phyloP scores from a whole-genome alignment of 2,888 invertebrate genomes.

The Macrosoma leucophasiata region DNA sequence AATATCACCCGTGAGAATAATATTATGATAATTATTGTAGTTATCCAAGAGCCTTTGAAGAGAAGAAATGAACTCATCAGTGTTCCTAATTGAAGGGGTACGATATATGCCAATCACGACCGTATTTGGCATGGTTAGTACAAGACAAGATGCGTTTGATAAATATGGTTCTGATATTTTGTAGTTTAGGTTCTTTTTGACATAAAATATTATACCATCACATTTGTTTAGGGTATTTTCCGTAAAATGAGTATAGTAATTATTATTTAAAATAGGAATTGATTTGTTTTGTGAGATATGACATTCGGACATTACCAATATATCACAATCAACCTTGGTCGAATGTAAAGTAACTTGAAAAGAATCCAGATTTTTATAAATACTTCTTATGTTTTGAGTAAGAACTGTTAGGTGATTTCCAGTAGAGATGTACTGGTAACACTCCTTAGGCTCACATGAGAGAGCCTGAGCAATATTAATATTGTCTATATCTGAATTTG shows the following conservation, averaged over 20 bases:
- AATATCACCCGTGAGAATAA: constrained; percentile 27
- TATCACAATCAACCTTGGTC: constrained; percentile 3
- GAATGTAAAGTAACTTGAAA: not conserved
- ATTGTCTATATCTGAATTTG: constrained; percentile 1
- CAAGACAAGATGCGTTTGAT: constrained; percentile 8
- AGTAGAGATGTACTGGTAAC: not conserved
- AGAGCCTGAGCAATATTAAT: constrained; percentile 1
- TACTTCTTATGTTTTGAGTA: constrained; percentile 10
- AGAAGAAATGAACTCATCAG: constrained; percentile 21
- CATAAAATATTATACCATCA: constrained; percentile 15
- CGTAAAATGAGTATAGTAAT: constrained; percentile 4
- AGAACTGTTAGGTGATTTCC: not conserved
- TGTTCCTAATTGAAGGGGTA: constrained; percentile 23
- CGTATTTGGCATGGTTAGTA: constrained; percentile 1
- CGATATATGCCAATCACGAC: constrained; percentile 24
- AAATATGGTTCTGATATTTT: constrained; percentile 7
- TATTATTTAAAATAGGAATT: constrained; percentile 6
- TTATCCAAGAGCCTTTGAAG: constrained; percentile 18
- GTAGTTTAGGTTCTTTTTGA: constrained; percentile 4
- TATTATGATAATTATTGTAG: constrained; percentile 11
- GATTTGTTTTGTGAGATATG: not conserved
- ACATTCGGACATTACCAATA: constrained; percentile 8
- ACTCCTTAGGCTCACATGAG: not conserved
- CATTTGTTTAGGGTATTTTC: constrained; percentile 5
- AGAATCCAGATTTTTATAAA: constrained; percentile 7